Conservation (phyloP, 2,113 vertebrate genomes). For the Xyrauchen texanus region DNA sequence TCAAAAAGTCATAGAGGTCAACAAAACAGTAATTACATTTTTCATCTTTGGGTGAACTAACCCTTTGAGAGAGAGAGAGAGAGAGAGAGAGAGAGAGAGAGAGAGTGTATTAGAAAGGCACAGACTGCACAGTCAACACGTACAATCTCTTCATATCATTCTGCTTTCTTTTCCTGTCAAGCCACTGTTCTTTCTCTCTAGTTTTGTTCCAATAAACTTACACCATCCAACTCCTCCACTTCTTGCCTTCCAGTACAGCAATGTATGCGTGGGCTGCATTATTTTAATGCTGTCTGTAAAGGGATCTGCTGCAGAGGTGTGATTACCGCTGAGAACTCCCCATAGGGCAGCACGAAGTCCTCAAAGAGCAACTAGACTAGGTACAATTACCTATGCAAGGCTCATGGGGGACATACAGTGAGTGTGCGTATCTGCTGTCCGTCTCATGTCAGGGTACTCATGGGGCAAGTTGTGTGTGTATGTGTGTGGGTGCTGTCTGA, state of each 20-base stretch:
- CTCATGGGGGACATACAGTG: not conserved
- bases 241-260: not conserved
- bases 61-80: no score
- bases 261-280: constrained; percentile 24
- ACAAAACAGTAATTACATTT: no score
- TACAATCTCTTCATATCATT: not conserved
- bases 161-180: not conserved
- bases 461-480: constrained; percentile 26
- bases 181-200: not conserved
- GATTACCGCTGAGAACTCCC: constrained; percentile 22
- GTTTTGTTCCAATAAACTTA: constrained; percentile 20
- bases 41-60: no score
- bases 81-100: no score
- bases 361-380: not conserved
- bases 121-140: not conserved
- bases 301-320: constrained; percentile 14
- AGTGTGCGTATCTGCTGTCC: constrained; percentile 25
- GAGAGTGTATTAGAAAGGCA: not conserved
- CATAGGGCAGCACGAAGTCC: constrained; percentile 6
- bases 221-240: constrained; percentile 7
- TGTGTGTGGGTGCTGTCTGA: constrained; percentile 17
- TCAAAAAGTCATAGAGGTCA: no score
- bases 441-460: constrained; percentile 27
- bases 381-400: constrained; percentile 13
- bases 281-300: constrained; percentile 29